Evolutionary conservation across 2,888 invertebrate genomes (phyloP), one percentile per base, ranked within the genome.

Genomic region (Drosophila ezoana): DNA sequence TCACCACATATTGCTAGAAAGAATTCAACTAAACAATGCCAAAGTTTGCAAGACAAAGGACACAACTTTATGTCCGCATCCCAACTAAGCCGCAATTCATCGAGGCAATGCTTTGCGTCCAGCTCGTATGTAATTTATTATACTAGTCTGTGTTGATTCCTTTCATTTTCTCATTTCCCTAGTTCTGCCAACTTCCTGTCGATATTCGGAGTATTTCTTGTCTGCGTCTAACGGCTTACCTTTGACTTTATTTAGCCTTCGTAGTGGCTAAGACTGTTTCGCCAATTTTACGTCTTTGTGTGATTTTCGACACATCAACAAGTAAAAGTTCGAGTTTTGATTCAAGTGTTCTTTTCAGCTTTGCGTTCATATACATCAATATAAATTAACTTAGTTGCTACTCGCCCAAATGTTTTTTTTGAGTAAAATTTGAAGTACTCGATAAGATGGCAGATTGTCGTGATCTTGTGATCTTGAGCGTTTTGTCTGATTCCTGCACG

Each of bases 21-120:
- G 85, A 74, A 87, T 84, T 54, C 69, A 35, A 47, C 73, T 69
- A 73, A 81, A 70, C 69, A 76, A 73, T 78, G 67, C 52, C 23
- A 45, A 76, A 78, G 51, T 74, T 72, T 41, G 58, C 48, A 28
- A 68, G 59, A 70, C 67, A 68, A 77, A 73, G 49, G 45, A 68
- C 66, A 45, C 38, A 66, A 66, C 51, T 53, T 58, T 33, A 13
- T 14, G 35, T 8, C n/a, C 35, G 16, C 16, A 9, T 48, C 48
- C 58, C 53, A 38, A 16, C 18, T 32, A 14, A 45, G 35, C 38
- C 18, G 38, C 28, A 32, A 20, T 45, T 28, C 18, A 2, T 28
- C 28, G 23, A 20, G 23, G 14, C 38, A 23, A 51, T 33, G 33
- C 49, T 53, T 38, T 32, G 59, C 38, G 41, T 51, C 23, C 18